Percentiles rank a stretch among this genome's conserved stretches.
Evolutionary conservation across 2,113 vertebrate species (phyloP).

Genomic region (Aegithalos caudatus): DNA sequence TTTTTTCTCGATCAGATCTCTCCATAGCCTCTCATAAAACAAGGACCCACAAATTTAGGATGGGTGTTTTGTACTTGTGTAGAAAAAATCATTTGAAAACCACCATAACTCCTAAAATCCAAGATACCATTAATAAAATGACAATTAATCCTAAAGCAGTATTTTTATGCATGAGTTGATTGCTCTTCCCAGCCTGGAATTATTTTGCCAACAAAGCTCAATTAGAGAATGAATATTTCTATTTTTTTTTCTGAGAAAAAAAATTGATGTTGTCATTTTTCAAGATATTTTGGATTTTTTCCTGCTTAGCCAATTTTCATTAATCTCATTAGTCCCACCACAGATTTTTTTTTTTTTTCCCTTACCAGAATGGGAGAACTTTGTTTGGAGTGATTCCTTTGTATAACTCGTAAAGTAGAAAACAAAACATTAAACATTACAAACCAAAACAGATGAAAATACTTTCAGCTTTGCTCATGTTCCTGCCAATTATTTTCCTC

Average conservation of each 20-base stretch:
- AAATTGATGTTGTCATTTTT: background rate
- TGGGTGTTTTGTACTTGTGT: background rate
- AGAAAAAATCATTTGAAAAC: background rate
- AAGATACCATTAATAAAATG: background rate
- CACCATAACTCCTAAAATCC: background rate
- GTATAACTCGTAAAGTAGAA: background rate
- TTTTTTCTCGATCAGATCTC: background rate
- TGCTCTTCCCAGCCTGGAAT: background rate
- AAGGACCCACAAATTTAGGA: background rate
- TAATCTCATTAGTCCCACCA: background rate
- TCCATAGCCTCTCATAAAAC: background rate
- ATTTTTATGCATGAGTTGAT: background rate
- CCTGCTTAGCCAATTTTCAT: background rate
- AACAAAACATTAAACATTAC: constrained; percentile 18
- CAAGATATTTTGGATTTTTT: background rate
- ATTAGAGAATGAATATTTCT: background rate
- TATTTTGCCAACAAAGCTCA: background rate
- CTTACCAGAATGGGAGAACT: background rate
- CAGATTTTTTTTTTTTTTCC: background rate
- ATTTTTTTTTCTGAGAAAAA: background rate
- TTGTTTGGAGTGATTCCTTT: constrained; percentile 15
- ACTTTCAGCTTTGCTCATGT: constrained; percentile 2
- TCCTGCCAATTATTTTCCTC: constrained; percentile 33
- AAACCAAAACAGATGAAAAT: constrained; percentile 34
- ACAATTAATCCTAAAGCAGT: background rate